Conservation (phyloP, 1,140 invertebrate genomes). For the Thaumatotibia leucotreta region DNA sequence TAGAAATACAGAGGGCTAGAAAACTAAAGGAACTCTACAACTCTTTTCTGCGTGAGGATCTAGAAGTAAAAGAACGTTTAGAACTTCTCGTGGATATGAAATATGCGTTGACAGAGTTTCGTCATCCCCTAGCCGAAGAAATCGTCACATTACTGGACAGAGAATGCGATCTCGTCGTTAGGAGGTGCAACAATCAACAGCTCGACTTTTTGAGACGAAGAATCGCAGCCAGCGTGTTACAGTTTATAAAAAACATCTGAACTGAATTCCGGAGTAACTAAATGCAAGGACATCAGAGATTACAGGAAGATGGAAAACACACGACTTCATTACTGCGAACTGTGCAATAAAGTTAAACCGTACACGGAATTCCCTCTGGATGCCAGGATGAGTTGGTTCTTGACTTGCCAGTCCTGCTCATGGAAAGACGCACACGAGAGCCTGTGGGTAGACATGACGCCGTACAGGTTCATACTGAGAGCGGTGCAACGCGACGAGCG, state of each 20-base stretch:
- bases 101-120: constrained; percentile 73
- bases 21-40: constrained; percentile 79
- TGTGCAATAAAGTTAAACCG: constrained; percentile 76
- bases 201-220: constrained; percentile 78
- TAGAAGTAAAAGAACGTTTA: constrained; percentile 75
- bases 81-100: constrained; percentile 78
- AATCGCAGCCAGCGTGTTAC: constrained; percentile 74
- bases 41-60: constrained; percentile 68
- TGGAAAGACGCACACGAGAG: constrained; percentile 75
- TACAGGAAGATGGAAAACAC: constrained; percentile 71
- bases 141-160: constrained; percentile 78
- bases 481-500: constrained; percentile 79
- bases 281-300: constrained; percentile 68
- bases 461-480: constrained; percentile 79
- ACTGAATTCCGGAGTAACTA: constrained; percentile 74
- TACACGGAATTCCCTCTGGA: constrained; percentile 73
- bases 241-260: constrained; percentile 76
- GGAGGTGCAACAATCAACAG: constrained; percentile 67
- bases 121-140: constrained; percentile 75
- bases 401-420: constrained; percentile 75
- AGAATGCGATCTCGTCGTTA: constrained; percentile 77
- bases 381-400: constrained; percentile 59
- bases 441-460: constrained; percentile 77
- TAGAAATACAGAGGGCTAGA: constrained; percentile 81
- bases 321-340: constrained; percentile 72